Base-by-base conservation (phyloP, 2,113 vertebrate species). In the Cephalopholis sonnerati region DNA sequence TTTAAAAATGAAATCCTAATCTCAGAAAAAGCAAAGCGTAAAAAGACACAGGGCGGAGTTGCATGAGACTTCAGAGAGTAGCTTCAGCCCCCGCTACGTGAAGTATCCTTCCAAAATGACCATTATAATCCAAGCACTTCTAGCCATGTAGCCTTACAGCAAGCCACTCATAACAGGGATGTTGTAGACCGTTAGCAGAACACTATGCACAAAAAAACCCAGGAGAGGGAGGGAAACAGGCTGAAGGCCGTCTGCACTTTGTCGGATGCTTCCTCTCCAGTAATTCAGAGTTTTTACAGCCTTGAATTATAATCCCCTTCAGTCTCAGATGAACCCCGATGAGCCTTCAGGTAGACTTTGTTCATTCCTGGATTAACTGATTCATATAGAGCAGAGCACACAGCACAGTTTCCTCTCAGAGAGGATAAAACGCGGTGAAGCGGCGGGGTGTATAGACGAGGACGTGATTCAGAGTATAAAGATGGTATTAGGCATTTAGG, bases 1-100 rank as follows among this genome's bases (percentile, higher is more conserved):
- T 93, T 93, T 92, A 91, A 92, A 83, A 88, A 79, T 46, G 7
- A 87, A 82, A 84, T 70, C 55, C 50, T 88, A 81, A 91, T 86
- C 29, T 13, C 77, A 75, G 77, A 77, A 80, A 69, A 87, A 81
- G 54, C 59, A 20, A 86, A 72, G 63, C 65, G 62, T 29, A 68
- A 46, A 82, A 74, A 77, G 59, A 77, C 18, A 44, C 68, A 32
- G 53, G 55, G 32, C 69, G 18, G 67, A 63, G 74, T 74, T 71
- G 64, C 20, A 44, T 29, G 58, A 73, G 7, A 80, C 64, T 12
- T 44, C 41, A 51, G 51, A 65, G 50, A 57, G 61, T 7, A 39
- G 66, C 74, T 51, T 70, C 11, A 54, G 66, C 74, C 29, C 51
- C 50, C 8, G 44, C 15, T 55, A 48, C 29, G 44, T 62, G 41